Conservation (phyloP, 2,797 vertebrate species). For the Neosilurus hyrtlii region DNA sequence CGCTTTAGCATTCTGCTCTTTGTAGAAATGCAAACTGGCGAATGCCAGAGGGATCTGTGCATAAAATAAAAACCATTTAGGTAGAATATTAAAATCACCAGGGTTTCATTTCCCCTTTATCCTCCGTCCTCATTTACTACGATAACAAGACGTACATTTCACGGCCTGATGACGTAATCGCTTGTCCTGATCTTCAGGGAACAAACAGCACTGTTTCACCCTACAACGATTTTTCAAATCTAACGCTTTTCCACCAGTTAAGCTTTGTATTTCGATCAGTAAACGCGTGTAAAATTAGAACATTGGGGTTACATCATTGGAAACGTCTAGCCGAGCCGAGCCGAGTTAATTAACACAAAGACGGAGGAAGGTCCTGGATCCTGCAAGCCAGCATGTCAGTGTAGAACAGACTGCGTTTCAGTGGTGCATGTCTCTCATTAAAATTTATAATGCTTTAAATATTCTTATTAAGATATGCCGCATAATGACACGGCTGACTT, state of each 20-base stretch:
- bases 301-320: neutral
- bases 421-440: neutral
- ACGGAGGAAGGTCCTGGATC: neutral
- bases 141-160: neutral
- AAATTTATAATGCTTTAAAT: conserved; percentile 7
- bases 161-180: neutral
- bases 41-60: conserved; percentile 9
- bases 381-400: neutral
- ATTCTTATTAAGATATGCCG: neutral
- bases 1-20: neutral
- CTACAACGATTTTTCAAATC: no score
- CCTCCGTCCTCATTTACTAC: neutral
- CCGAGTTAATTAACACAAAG: conserved; percentile 6
- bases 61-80: neutral
- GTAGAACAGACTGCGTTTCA: neutral
- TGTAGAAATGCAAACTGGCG: neutral
- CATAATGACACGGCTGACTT: neutral
- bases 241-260: neutral
- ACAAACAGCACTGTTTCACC: neutral
- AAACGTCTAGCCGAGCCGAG: neutral
- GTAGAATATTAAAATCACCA: neutral
- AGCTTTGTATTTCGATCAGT: neutral
- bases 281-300: conserved; percentile 4
- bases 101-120: conserved; percentile 4
- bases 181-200: conserved; percentile 8